Conservation (phyloP, 2,888 invertebrate species). For the Limnephilus lunatus region DNA sequence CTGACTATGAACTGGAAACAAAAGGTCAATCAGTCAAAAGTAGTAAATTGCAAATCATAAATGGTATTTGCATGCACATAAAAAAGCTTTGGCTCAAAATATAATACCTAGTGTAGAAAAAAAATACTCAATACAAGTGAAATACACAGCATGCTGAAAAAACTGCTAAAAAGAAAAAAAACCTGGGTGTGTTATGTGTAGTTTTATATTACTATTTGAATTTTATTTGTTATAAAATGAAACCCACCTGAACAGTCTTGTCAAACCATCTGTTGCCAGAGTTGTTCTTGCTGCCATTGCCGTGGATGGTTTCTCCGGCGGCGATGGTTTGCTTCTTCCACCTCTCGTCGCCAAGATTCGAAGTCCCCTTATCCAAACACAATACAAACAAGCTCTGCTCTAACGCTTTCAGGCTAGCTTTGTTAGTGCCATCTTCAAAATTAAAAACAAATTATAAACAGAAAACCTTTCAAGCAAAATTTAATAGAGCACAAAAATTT, state of each 20-base stretch:
- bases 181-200: too few relatives aligned
- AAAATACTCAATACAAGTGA: neutral
- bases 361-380: constrained; percentile 84
- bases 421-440: constrained; percentile 75
- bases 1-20: constrained; percentile 85
- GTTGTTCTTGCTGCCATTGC: constrained; percentile 85
- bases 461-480: neutral
- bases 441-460: constrained; percentile 39
- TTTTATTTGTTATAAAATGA: neutral
- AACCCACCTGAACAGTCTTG: constrained; percentile 91
- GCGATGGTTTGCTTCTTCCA: constrained; percentile 77
- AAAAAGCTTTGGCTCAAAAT: neutral
- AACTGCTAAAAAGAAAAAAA: neutral
- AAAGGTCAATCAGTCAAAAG: constrained; percentile 43
- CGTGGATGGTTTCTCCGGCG: constrained; percentile 88
- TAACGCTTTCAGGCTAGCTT: constrained; percentile 80
- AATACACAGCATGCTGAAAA: neutral
- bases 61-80: neutral
- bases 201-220: too few relatives aligned
- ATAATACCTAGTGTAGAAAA: neutral
- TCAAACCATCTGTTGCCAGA: constrained; percentile 96
- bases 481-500: neutral
- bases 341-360: constrained; percentile 72
- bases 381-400: constrained; percentile 88
- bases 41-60: neutral